These are phyloP conservation scores for Dromiciops gliroides DNA, from an alignment of 2,113 vertebrate species.

Conservation along the genomic window DNA sequence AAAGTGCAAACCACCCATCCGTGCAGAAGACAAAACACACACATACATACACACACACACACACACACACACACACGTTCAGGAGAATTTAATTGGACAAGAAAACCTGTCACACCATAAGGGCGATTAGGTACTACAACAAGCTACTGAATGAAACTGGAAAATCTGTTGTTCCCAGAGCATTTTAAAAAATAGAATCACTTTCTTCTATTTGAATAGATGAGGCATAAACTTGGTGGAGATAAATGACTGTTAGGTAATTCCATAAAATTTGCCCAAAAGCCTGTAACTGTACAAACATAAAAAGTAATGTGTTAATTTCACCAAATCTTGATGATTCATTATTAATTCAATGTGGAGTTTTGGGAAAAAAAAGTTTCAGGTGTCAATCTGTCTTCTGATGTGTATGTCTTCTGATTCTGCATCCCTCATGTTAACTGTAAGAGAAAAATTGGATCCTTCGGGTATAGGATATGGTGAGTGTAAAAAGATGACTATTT, in stretches of 20 bases:
- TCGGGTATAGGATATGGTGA: not conserved
- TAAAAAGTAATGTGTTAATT: slow-evolving; percentile 47
- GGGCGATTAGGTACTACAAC: not conserved
- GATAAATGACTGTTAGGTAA: not conserved
- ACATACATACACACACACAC: too few relatives aligned
- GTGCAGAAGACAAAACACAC: not conserved
- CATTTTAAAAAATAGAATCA: not conserved
- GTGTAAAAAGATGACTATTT: not conserved
- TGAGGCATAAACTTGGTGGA: not conserved
- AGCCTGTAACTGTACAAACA: not conserved
- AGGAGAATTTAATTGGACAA: not conserved
- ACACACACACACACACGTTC: not conserved
- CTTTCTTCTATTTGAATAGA: not conserved
- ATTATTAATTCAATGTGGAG: slow-evolving; percentile 38
- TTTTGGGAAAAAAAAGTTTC: slow-evolving; percentile 17
- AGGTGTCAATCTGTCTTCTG: not conserved
- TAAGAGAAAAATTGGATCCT: not conserved
- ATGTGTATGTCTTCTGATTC: not conserved
- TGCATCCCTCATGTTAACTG: not conserved
- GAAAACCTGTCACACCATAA: not conserved
- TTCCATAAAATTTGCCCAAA: slow-evolving; percentile 28
- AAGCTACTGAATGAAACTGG: not conserved
- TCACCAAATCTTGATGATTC: slow-evolving; percentile 9
- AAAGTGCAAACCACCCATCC: not conserved
- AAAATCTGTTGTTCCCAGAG: not conserved